A percentile compares a stretch with the other conserved stretches of the same genome.
Conservation (phyloP, 2,113 vertebrate species). For the Apus apus region DNA sequence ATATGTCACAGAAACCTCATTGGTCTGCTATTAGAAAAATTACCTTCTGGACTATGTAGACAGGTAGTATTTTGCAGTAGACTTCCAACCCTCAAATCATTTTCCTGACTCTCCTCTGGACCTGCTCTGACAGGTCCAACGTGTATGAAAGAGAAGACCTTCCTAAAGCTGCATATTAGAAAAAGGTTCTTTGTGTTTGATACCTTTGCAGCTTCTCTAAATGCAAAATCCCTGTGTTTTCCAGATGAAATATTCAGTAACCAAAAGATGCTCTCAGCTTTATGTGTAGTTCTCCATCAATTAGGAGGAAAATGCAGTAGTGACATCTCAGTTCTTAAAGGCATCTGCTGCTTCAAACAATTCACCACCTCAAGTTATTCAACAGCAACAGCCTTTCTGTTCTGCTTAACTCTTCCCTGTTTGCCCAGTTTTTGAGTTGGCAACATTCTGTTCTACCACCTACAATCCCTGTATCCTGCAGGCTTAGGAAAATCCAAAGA, state of each 20-base stretch:
- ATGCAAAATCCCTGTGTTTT: not conserved
- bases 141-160: not conserved
- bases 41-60: too few relatives aligned
- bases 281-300: conserved; percentile 10
- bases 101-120: too few relatives aligned
- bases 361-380: not conserved
- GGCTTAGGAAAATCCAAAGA: not conserved
- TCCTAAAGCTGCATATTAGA: not conserved
- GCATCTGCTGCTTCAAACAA: conserved; percentile 4
- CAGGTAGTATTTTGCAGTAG: too few relatives aligned
- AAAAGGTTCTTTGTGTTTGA: not conserved
- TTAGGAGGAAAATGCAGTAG: conserved; percentile 16
- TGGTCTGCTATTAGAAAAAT: too few relatives aligned
- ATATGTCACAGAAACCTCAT: too few relatives aligned
- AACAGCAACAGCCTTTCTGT: not conserved
- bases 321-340: conserved; percentile 10
- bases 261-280: not conserved
- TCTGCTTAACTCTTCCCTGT: not conserved
- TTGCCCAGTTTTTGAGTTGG: not conserved
- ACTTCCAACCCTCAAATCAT: too few relatives aligned
- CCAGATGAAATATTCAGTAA: conserved; percentile 29
- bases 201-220: not conserved
- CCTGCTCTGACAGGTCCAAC: too few relatives aligned
- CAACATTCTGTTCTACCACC: not conserved
- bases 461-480: fast-evolving